Evolutionary conservation across 2,888 invertebrate species (phyloP), one percentile per base, ranked within the genome.

Genomic region (Tricholauxania praeusta): DNA sequence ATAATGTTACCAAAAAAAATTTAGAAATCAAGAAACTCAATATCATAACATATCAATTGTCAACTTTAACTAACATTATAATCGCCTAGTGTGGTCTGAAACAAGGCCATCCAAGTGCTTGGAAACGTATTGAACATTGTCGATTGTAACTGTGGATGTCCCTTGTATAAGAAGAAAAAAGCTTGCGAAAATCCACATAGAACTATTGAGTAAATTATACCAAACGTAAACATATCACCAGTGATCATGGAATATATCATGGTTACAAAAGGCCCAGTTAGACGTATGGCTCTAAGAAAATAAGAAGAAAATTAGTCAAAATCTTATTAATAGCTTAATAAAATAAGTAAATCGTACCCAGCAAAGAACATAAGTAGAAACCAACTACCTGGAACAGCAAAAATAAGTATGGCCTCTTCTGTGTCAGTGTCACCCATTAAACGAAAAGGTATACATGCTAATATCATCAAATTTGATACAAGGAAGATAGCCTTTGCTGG

Each of bases 191-290:
- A 99, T 22, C 97, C 98, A 80, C 97, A 94, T 7, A 99, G 89
- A 51, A 99, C 94, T 81, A 99, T 95, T 79, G 92, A 92, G 87
- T 98, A 99, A 86, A 99, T 99, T 79, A 99, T 97, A 77, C 96
- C 96, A 86, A 99, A 99, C 39, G 98, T 96, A 84, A 98, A 93
- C 95, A 99, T 96, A 89, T 99, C 99, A 62, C 99, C 98, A 0
- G 96, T 96, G 84, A 98, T 96, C 98, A 99, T 99, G 82, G 96
- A 96, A 90, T 97, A 99, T 80, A 99, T 97, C 98, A 99, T 99
- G 14, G 98, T 98, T 74, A 99, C 98, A 88, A 99, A 99, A 0
- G 99, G 98, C 59, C 99, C 99, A 0, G 98, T 99, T 81, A 99
- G 89, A 73, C 95, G 93, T 49, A 97, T 93, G 53, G 97, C 97